Evolutionary conservation across 1,140 invertebrate genomes (phyloP), one percentile per base, ranked within the genome.

Genomic region (Bicyclus anynana): DNA sequence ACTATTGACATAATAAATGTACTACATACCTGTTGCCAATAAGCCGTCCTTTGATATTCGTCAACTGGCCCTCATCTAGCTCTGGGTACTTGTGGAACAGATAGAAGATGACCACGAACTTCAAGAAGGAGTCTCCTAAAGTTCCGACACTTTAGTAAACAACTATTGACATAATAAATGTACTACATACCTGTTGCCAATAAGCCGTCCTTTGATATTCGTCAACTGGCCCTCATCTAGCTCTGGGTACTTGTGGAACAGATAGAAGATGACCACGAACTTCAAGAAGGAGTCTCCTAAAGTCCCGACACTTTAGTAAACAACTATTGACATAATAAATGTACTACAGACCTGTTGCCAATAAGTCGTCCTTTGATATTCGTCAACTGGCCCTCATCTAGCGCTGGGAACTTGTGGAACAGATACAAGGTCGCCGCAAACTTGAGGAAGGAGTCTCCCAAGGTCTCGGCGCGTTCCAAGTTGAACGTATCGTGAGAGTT

Each of bases 241-340:
- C 0, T 81, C 77, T 0, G 92, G 91, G 85, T 93, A 96, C 46
- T 90, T 91, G 59, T 93, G 91, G 70, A 92, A 94, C 9, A 97
- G 77, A 72, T 93, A 95, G 0, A 96, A 74, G 6, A 93, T 94
- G 10, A 91, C 87, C 2, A 92, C 92, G 65, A 95, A 94, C 85
- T 98, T 98, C 0, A 98, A 87, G 74, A 97, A 97, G 0, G 95
- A 94, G 86, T 98, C 97, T 0, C 97, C 97, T 13, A 98, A 89
- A 0, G 94, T 95, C 86, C 98, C 97, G 23, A 7, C 23, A 26
- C 21, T n/a, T n/a, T n/a, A n/a, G n/a, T n/a, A n/a, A n/a, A n/a
- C n/a, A n/a, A n/a, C n/a, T n/a, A n/a, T n/a, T n/a, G n/a, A n/a
- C n/a, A n/a, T 23, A 23, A 23, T 4, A 23, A 13, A 51, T 37